phyloP scores from a whole-genome alignment of 2,797 vertebrate species.

The Arrhamphus sclerolepis region DNA sequence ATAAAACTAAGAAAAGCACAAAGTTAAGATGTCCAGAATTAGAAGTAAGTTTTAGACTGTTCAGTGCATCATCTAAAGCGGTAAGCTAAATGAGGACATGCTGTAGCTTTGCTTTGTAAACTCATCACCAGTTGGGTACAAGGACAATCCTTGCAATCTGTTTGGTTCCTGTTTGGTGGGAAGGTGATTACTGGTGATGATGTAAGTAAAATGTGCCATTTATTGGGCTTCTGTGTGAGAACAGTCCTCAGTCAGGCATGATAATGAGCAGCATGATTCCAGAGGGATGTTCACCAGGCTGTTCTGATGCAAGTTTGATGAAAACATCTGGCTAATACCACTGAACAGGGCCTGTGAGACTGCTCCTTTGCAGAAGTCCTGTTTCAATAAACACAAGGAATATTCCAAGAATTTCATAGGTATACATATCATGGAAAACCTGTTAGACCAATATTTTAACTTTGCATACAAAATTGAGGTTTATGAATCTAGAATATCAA shows the following conservation, averaged over 20 bases:
- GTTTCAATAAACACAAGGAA: conserved; percentile 24
- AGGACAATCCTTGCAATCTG: conserved; percentile 20
- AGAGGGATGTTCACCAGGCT: conserved; percentile 32
- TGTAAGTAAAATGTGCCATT: conserved; percentile 40
- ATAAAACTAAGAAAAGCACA: too few relatives aligned
- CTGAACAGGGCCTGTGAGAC: conserved; percentile 31
- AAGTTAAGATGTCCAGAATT: conserved; percentile 22
- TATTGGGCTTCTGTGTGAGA: conserved; percentile 49
- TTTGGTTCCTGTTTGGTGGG: conserved; percentile 20
- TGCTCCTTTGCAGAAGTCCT: conserved; percentile 28
- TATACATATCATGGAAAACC: conserved; percentile 9
- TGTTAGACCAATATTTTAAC: conserved; percentile 26
- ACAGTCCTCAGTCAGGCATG: conserved; percentile 52
- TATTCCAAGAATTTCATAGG: conserved; percentile 11
- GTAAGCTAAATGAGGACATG: conserved; percentile 22
- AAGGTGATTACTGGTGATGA: conserved; percentile 39
- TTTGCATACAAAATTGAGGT: conserved; percentile 37
- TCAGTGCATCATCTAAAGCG: conserved; percentile 30
- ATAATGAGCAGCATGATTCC: conserved; percentile 39
- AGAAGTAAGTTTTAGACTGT: conserved; percentile 36
- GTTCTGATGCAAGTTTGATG: conserved; percentile 30
- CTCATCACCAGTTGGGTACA: too few relatives aligned
- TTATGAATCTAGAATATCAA: conserved; percentile 25
- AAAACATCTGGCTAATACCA: conserved; percentile 62
- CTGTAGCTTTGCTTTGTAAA: conserved; percentile 21